phyloP scores from a whole-genome alignment of 2,113 vertebrate genomes.

The Erythrolamprus reginae region DNA sequence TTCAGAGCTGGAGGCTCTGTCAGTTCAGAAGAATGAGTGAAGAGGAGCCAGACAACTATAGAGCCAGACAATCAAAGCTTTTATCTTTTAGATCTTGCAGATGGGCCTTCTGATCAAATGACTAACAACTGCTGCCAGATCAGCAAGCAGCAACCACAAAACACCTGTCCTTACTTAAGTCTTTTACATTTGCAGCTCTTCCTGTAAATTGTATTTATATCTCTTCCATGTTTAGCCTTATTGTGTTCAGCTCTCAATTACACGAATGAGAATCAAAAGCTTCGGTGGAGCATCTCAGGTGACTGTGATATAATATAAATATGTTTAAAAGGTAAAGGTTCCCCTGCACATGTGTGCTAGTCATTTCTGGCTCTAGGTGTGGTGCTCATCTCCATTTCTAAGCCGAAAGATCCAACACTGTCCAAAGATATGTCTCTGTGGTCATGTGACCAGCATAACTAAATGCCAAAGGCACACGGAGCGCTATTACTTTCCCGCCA shows the following conservation, averaged over 20 bases:
- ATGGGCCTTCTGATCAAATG: constrained; percentile 70
- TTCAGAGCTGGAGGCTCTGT: constrained; percentile 45
- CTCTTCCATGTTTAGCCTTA: constrained; percentile 41
- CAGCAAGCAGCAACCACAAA: constrained; percentile 65
- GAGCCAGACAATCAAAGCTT: constrained; percentile 70
- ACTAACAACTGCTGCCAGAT: constrained; percentile 62
- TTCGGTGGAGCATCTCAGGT: not conserved
- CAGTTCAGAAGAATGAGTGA: constrained; percentile 69
- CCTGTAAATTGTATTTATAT: constrained; percentile 53
- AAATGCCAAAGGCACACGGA: no score
- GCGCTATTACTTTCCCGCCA: no score
- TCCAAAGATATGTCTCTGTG: no score
- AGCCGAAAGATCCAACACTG: no score
- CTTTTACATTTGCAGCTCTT: constrained; percentile 43
- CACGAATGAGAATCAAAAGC: constrained; percentile 40
- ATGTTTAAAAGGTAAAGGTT: not conserved
- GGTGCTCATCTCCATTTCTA: no score
- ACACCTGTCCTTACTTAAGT: constrained; percentile 67
- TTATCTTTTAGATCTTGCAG: constrained; percentile 72
- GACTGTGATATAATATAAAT: not conserved
- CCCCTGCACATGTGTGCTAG: no score
- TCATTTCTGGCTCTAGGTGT: no score
- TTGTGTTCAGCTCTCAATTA: constrained; percentile 39
- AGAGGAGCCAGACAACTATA: constrained; percentile 75
- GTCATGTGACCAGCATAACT: no score